Percentiles rank a stretch among this genome's conserved stretches.
Conservation (phyloP, 2,797 vertebrate genomes). For the Scolopax rusticola region DNA sequence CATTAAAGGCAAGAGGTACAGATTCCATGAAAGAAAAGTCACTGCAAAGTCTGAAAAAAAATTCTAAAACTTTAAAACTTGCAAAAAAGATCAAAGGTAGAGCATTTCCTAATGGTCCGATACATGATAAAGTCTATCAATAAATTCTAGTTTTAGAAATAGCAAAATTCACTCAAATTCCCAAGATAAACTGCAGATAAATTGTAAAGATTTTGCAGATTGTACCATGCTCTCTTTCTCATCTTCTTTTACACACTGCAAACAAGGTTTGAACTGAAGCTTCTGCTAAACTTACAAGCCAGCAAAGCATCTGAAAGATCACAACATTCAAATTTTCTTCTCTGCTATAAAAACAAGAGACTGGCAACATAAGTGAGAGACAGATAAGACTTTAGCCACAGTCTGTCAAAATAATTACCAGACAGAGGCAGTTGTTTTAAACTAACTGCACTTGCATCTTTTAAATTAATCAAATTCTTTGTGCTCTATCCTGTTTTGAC, state of each 20-base stretch:
- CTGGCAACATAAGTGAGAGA: not conserved
- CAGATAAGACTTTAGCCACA: not conserved
- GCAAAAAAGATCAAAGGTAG: constrained; percentile 1
- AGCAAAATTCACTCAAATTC: constrained; percentile 25
- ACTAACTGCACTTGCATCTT: not conserved
- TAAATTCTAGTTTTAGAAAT: not conserved
- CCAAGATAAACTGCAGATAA: not conserved
- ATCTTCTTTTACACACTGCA: constrained; percentile 11
- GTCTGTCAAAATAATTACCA: not conserved
- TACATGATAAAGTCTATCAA: not conserved
- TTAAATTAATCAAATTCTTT: not conserved
- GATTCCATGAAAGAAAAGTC: not conserved
- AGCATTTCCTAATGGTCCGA: not conserved
- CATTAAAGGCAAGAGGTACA: not conserved
- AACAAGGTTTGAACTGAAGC: not conserved
- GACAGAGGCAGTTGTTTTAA: not conserved
- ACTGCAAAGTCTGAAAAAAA: constrained; percentile 20
- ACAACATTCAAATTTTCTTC: constrained; percentile 18
- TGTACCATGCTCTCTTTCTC: not conserved
- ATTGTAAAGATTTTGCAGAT: not conserved
- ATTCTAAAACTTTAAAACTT: not conserved
- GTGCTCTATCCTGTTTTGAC: not conserved
- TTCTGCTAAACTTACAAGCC: not conserved
- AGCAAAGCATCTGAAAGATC: not conserved
- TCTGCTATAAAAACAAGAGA: not conserved